A percentile compares a stretch with the other conserved stretches of the same genome.
Evolutionary conservation across 92 coral and sea anemone genomes (phyloP).

Genomic region (Epizoanthus rinbou): DNA sequence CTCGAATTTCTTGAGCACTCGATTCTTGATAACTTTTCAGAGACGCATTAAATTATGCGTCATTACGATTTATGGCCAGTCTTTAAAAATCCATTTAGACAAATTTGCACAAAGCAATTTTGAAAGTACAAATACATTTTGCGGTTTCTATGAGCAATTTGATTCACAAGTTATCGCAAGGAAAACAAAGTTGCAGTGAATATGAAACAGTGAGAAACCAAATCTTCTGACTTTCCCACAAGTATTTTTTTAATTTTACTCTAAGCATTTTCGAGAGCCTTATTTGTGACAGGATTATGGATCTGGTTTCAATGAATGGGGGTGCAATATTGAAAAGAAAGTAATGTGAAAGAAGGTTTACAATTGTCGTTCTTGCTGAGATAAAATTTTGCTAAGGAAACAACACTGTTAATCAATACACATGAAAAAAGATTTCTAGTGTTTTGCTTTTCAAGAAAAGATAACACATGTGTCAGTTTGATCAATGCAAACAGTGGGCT

Average conservation of each 20-base stretch:
- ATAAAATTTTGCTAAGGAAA: conserved; percentile 46
- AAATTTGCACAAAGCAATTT: conserved; percentile 18
- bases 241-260: conserved; percentile 31
- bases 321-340: conserved; percentile 7
- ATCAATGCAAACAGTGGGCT: conserved; percentile 3
- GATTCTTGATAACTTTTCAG: not conserved
- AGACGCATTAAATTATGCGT: not conserved
- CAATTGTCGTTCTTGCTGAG: conserved; percentile 40
- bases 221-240: conserved; percentile 29
- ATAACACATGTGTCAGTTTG: not conserved
- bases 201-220: conserved; percentile 16
- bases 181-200: not conserved
- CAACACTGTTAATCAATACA: conserved; percentile 8
- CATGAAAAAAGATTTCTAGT: not conserved
- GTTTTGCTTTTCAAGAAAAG: not conserved
- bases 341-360: not conserved
- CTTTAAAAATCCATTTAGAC: conserved; percentile 31
- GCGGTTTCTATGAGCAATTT: conserved; percentile 28
- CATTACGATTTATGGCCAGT: conserved; percentile 8
- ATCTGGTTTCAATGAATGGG: conserved; percentile 15
- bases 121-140: not conserved
- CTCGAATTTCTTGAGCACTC: not conserved
- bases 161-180: not conserved
- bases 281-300: conserved; percentile 26
- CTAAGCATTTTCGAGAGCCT: conserved; percentile 16